Conservation (phyloP, 1,140 invertebrate genomes). For the Protaetia brevitarsis region DNA sequence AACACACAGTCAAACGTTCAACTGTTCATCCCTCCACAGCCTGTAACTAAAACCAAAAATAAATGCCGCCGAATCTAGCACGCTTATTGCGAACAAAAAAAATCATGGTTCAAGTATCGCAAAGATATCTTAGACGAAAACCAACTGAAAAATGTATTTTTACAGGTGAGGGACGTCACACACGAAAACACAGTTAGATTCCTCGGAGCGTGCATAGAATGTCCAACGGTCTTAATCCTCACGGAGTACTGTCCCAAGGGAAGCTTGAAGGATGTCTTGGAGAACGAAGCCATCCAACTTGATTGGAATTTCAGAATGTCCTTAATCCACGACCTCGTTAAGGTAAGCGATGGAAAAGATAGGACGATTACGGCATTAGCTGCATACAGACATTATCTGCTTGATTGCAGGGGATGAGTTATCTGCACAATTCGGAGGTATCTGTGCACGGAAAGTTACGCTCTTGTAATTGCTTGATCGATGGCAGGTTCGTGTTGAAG, state of each 20-base stretch:
- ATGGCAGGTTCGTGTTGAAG: conserved; percentile 88
- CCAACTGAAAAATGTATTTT: no score
- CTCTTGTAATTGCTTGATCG: conserved; percentile 88
- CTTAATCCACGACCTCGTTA: conserved; percentile 82
- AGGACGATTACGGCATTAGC: no score
- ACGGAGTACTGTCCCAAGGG: conserved; percentile 83
- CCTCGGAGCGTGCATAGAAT: conserved; percentile 81
- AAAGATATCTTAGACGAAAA: no score
- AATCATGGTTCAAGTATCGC: no score
- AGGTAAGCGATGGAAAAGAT: no score
- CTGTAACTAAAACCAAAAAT: no score
- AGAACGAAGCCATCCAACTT: conserved; percentile 78
- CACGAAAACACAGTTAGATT: conserved; percentile 88
- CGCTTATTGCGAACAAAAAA: no score
- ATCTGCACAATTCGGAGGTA: conserved; percentile 80
- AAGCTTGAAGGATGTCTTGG: conserved; percentile 78
- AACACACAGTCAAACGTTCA: no score
- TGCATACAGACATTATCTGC: background rate
- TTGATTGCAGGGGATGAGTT: conserved; percentile 77
- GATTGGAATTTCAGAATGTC: conserved; percentile 89
- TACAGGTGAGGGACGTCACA: conserved; percentile 74
- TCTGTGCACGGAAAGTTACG: conserved; percentile 83
- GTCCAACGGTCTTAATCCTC: conserved; percentile 69
- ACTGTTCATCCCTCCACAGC: no score
- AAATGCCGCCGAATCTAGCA: no score